Evolutionary conservation across 2,113 vertebrate genomes (phyloP), one percentile per base, ranked within the genome.

Genomic region (Entelurus aequoreus): DNA sequence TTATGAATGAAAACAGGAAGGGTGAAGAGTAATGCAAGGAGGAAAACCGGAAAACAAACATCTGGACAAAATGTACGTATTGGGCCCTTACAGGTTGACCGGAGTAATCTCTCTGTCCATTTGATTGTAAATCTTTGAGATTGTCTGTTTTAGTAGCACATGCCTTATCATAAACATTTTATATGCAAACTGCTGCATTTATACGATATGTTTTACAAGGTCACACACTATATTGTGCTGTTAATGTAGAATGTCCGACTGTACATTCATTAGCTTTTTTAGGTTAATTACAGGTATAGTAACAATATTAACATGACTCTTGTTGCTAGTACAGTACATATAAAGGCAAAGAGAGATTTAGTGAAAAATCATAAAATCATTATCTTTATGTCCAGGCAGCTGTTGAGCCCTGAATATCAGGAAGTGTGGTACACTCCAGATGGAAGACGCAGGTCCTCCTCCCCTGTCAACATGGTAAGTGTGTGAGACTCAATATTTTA

Each of bases 321-420:
- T 12, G 10, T 28, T 52, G 38, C 38, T 38, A 8, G 38, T 42
- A 42, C 40, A 46, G 42, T 46, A 46, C 12, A 46, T 1, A 12
- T 46, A 46, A 4, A 46, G 10, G 11, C 42, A 46, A 4, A 46
- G 42, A 42, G 40, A 42, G 40, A 8, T 46, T 11, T 46, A 11
- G 42, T 12, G 42, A 2, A 11, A 44, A 19, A n/a, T n/a, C 11
- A 56, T 42, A 16, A 38, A 42, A 40, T 8, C 16, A 4, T 72
- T 48, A 14, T 55, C 6, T 80, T 48, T 55, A 74, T 73, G 67
- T 76, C 40, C 78, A 99, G 97, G 71, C 78, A 94, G 60, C 92
- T 99, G 64, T 91, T 99, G 83, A 90, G 94, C 60, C 88, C 91
- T 28, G 81, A 85, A 79, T 99, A 95, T 83, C 93, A 93, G 1